Base-by-base conservation (phyloP, 2,888 invertebrate species). In the Lysandra coridon region DNA sequence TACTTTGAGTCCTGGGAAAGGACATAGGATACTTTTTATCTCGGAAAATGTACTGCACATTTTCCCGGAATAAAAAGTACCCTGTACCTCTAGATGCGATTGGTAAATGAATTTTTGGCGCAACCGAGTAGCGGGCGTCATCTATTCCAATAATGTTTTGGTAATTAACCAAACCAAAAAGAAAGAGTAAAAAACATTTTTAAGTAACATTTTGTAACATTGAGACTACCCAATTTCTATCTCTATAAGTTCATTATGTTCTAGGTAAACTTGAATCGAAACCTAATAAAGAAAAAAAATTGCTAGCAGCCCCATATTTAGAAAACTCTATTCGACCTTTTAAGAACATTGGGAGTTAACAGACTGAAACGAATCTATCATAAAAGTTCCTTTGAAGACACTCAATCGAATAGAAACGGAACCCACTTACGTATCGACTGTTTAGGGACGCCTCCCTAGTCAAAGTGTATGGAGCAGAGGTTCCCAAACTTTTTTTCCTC, bases 391-490 rank as follows among this genome's bases (percentile, higher is more conserved):
- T 49, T 33, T 53, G 30, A 14, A 76, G 23, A 53, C 5, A 53
- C 6, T 76, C 49, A 53, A 17, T 53, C 49, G 57, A 76, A 57
- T 57, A 33, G 57, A 75, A 75, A 75, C 23, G 14, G n/a, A 57
- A 53, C 76, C 76, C 53, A 57, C 33, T 69, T 76, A 33, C 57
- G 57, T 75, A 79, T 79, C 75, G 79, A 64, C 75, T 75, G 62
- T 75, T 79, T 79, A 79, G 79, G 40, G 40, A 62, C 62, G 60
- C 79, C 40, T 75, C 73, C 73, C 73, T 37, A 74, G 74, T 74
- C 74, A 74, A 40, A 40, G 74, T 74, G 40, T 74, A 74, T 74
- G 40, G 44, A 74, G 23, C 23, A 23, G 23, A 23, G 23, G 23
- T 23, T 23, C 23, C 23, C 23, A 23, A 23, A 23, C 23, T 23